Conservation (phyloP, 2,888 invertebrate genomes). For the Geophilus truncorum region DNA sequence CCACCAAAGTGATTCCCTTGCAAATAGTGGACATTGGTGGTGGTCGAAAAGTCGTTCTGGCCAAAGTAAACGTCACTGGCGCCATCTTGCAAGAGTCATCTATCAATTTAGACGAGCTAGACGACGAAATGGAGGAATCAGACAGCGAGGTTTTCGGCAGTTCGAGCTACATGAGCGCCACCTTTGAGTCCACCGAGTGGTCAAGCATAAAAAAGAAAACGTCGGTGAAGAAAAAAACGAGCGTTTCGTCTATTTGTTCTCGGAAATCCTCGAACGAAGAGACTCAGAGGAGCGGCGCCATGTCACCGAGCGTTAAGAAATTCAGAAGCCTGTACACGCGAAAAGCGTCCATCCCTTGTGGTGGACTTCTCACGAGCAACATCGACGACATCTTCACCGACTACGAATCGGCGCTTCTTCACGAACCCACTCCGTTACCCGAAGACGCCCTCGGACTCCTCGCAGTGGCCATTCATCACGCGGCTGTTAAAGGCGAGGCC, state of each 20-base stretch:
- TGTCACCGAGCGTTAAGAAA: slow-evolving; percentile 7
- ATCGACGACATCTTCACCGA: slow-evolving; percentile 23
- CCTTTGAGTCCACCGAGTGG: neutral
- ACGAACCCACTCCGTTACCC: neutral
- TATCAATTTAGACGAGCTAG: neutral
- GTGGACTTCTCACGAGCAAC: slow-evolving; percentile 18
- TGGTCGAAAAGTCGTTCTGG: slow-evolving; percentile 53
- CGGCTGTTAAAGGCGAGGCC: slow-evolving; percentile 19
- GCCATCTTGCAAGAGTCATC: neutral
- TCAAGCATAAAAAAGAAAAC: neutral
- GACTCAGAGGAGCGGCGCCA: neutral
- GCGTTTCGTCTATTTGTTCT: neutral
- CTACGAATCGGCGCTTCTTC: neutral
- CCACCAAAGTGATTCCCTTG: slow-evolving; percentile 56
- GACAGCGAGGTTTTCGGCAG: neutral
- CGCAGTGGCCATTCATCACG: neutral
- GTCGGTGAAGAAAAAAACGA: neutral
- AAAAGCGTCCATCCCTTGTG: slow-evolving; percentile 25
- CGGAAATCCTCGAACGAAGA: neutral
- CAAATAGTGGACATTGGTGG: slow-evolving; percentile 63
- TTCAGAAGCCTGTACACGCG: neutral
- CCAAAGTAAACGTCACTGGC: slow-evolving; percentile 16
- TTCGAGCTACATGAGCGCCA: neutral
- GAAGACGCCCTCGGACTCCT: neutral
- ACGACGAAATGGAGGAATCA: neutral